A percentile compares a stretch with the other conserved stretches of the same genome.
phyloP scores from a whole-genome alignment of 2,797 vertebrate genomes.

The Sciurus vulgaris region DNA sequence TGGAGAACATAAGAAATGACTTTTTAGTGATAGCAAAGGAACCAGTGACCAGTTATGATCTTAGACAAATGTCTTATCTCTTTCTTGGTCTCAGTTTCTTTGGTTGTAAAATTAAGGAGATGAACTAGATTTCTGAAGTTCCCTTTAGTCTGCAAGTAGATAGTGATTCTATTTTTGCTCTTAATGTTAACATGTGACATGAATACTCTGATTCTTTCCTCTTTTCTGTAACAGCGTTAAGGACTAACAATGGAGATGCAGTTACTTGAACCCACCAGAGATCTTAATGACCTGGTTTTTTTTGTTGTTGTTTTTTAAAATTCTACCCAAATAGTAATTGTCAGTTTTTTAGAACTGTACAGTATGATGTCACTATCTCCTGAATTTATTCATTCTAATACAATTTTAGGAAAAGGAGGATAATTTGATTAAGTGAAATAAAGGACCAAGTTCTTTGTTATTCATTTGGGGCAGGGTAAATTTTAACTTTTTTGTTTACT shows the following conservation, averaged over 20 bases:
- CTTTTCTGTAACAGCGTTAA: not conserved
- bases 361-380: not conserved
- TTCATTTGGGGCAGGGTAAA: not conserved
- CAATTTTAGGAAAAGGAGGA: not conserved
- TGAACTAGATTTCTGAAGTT: constrained; percentile 2
- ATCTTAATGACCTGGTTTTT: not conserved
- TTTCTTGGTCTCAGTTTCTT: constrained; percentile 55
- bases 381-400: constrained; percentile 42
- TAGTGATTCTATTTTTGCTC: constrained; percentile 4
- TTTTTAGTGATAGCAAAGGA: constrained; percentile 47
- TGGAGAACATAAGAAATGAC: constrained; percentile 47
- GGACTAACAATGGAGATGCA: not conserved
- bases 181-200: not conserved
- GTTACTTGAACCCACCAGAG: constrained; percentile 22
- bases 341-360: not conserved
- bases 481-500: constrained; percentile 9
- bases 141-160: not conserved
- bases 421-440: constrained; percentile 47
- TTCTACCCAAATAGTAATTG: not conserved
- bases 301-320: not conserved
- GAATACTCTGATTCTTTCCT: not conserved
- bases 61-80: constrained; percentile 46
- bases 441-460: constrained; percentile 11
- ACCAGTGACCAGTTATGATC: constrained; percentile 2
- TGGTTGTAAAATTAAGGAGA: constrained; percentile 43